Conservation (phyloP, 2,113 vertebrate genomes). For the Grammatotria lemairii region DNA sequence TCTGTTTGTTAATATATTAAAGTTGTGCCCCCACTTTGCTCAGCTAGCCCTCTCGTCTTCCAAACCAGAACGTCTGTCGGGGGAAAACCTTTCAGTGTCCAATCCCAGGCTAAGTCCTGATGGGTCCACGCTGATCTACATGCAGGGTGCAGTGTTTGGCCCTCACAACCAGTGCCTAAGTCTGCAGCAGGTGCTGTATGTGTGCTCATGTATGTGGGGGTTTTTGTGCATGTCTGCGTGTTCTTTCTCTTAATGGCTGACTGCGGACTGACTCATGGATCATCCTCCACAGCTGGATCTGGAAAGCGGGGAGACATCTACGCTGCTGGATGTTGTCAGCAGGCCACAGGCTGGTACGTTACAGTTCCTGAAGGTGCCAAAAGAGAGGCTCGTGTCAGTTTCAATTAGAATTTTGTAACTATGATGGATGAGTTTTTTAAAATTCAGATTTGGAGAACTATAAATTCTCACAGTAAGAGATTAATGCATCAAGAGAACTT, state of each 20-base stretch:
- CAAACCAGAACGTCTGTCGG: constrained; percentile 60
- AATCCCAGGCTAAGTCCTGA: constrained; percentile 73
- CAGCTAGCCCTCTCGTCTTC: neutral
- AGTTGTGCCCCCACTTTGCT: neutral
- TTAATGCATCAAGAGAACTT: neutral
- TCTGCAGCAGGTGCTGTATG: constrained; percentile 61
- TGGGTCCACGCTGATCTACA: constrained; percentile 58
- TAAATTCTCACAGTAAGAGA: neutral
- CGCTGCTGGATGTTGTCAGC: constrained; percentile 67
- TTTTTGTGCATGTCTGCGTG: neutral
- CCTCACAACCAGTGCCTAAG: constrained; percentile 73
- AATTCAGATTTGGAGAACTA: neutral
- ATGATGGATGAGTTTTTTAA: neutral
- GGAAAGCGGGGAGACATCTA: constrained; percentile 42
- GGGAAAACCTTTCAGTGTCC: constrained; percentile 53
- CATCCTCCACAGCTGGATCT: constrained; percentile 62
- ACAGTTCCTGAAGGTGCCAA: neutral
- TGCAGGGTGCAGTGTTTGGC: constrained; percentile 71
- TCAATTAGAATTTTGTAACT: neutral
- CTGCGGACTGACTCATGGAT: neutral
- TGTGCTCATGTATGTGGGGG: neutral
- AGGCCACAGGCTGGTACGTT: constrained; percentile 58
- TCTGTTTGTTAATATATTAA: neutral
- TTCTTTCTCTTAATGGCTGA: neutral
- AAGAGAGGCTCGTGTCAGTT: neutral